Conservation (phyloP, 1,140 invertebrate species). For the Drosophila chauvacae region DNA sequence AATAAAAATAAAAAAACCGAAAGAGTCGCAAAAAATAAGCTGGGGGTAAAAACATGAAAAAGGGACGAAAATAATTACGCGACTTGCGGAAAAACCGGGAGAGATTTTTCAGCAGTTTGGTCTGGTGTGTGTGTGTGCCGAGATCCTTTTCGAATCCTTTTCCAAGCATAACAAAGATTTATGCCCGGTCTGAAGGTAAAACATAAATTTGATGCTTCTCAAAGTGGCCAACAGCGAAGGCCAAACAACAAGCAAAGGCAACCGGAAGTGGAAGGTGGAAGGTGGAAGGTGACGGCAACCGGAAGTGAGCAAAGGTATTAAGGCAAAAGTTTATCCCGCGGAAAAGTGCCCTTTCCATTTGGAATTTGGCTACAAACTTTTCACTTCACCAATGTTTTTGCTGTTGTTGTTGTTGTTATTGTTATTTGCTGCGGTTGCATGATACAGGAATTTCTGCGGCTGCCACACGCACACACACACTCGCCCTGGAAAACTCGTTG, state of each 20-base stretch:
- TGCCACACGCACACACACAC: slow-evolving; percentile 10
- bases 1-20: neutral
- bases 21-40: slow-evolving; percentile 7
- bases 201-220: slow-evolving; percentile 67
- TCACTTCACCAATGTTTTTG: slow-evolving; percentile 18
- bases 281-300: slow-evolving; percentile 4
- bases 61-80: slow-evolving; percentile 40
- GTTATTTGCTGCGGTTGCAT: slow-evolving; percentile 56
- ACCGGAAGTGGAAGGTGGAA: slow-evolving; percentile 6
- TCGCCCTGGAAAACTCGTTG: slow-evolving; percentile 17
- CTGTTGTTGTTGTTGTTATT: slow-evolving; percentile 17
- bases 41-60: neutral
- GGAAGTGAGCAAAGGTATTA: slow-evolving; percentile 56
- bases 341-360: slow-evolving; percentile 9
- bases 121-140: neutral
- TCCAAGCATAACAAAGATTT: slow-evolving; percentile 67
- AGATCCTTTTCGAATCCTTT: slow-evolving; percentile 11
- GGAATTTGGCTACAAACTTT: slow-evolving; percentile 64
- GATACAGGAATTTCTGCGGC: slow-evolving; percentile 70
- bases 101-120: slow-evolving; percentile 31
- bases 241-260: slow-evolving; percentile 11
- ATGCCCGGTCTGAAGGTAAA: slow-evolving; percentile 57
- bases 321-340: slow-evolving; percentile 64
- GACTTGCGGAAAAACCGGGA: slow-evolving; percentile 4
- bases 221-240: slow-evolving; percentile 45